Percentiles rank a stretch among this genome's conserved stretches.
Evolutionary conservation across 2,888 invertebrate species (phyloP).

Genomic region (Agrilus biguttatus): DNA sequence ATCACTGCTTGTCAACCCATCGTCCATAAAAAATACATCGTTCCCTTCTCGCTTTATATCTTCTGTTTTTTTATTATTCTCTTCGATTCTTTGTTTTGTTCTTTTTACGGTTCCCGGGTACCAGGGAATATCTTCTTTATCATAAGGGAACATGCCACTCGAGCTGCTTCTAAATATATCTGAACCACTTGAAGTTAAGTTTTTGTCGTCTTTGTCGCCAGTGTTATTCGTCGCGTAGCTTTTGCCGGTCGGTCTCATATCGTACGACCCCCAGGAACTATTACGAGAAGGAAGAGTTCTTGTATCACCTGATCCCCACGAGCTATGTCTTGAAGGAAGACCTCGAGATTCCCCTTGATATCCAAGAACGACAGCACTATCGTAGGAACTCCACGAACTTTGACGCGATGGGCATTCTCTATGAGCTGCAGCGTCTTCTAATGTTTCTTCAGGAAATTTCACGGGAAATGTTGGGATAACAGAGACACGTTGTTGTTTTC

Average conservation of each 20-base stretch:
- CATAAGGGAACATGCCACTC: conserved; percentile 39
- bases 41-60: conserved; percentile 5
- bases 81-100: conserved; percentile 55
- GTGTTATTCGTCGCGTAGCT: conserved; percentile 17
- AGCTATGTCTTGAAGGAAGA: conserved; percentile 58
- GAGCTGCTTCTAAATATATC: conserved; percentile 20
- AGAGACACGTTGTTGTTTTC: conserved; percentile 28
- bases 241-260: conserved; percentile 34
- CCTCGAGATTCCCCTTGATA: conserved; percentile 39
- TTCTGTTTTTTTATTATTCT: conserved; percentile 27
- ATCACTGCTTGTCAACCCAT: not conserved
- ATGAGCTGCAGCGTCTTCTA: conserved; percentile 14
- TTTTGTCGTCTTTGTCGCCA: conserved; percentile 24
- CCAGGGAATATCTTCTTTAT: conserved; percentile 48
- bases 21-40: conserved; percentile 1
- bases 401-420: conserved; percentile 48
- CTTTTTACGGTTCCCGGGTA: conserved; percentile 55
- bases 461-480: conserved; percentile 26
- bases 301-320: conserved; percentile 68
- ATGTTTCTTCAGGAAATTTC: conserved; percentile 22
- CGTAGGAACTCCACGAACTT: conserved; percentile 65
- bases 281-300: conserved; percentile 49
- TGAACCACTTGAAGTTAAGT: conserved; percentile 9
- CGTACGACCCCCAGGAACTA: conserved; percentile 60
- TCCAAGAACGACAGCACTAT: conserved; percentile 58